phyloP scores from a whole-genome alignment of 2,888 invertebrate genomes.

The Drosophila picticornis region DNA sequence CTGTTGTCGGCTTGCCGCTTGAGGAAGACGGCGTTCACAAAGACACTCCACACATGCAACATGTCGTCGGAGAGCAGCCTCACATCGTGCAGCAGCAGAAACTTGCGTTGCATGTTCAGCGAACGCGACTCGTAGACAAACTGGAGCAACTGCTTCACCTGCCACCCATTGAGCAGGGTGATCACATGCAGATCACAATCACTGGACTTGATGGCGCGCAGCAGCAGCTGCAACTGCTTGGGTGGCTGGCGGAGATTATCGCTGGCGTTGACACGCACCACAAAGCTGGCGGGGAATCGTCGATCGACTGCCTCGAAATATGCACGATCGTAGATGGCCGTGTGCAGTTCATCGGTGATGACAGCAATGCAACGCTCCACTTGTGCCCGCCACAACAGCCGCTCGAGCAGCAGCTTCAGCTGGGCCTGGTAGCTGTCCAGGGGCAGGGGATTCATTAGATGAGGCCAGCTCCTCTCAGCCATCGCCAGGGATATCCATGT shows the following conservation, averaged over 20 bases:
- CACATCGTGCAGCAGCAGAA: constrained; percentile 89
- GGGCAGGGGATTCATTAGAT: background rate
- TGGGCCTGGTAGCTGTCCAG: constrained; percentile 54
- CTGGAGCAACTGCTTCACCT: constrained; percentile 88
- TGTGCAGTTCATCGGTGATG: constrained; percentile 81
- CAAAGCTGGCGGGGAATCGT: constrained; percentile 63
- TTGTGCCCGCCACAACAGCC: constrained; percentile 59
- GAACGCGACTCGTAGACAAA: constrained; percentile 90
- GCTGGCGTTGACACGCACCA: constrained; percentile 87
- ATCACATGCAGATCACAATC: constrained; percentile 91
- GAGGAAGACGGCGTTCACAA: constrained; percentile 91
- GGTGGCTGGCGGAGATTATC: constrained; percentile 89
- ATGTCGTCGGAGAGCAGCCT: constrained; percentile 88
- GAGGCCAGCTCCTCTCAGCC: constrained; percentile 4
- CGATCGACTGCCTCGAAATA: constrained; percentile 66
- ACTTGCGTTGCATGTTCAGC: constrained; percentile 90
- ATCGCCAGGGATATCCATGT: constrained; percentile 9
- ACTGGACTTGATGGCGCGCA: constrained; percentile 87
- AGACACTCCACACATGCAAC: constrained; percentile 91
- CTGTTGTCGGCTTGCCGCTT: constrained; percentile 80
- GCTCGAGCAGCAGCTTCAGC: constrained; percentile 61
- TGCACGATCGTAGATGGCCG: constrained; percentile 64
- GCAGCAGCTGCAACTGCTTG: constrained; percentile 87
- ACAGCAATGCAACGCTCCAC: constrained; percentile 82
- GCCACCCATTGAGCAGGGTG: constrained; percentile 90